Percentiles rank a stretch among this genome's conserved stretches.
phyloP scores from a whole-genome alignment of 2,113 vertebrate species.

The Halcyon senegalensis region DNA sequence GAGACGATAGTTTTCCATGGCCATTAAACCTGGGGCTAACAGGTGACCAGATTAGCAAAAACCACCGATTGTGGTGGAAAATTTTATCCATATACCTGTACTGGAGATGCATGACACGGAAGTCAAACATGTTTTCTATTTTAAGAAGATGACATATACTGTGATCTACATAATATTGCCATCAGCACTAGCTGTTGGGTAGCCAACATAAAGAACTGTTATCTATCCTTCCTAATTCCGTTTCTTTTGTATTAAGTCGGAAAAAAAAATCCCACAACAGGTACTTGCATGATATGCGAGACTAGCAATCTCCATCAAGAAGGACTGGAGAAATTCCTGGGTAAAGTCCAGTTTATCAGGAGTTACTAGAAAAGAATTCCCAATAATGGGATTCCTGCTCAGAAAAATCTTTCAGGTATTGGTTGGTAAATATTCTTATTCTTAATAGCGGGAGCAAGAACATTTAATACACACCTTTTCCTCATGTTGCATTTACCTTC shows the following conservation, averaged over 20 bases:
- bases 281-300: not conserved
- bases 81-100: not conserved
- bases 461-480: not conserved
- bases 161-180: not conserved
- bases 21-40: not conserved
- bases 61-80: not conserved
- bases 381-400: not conserved
- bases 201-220: not conserved
- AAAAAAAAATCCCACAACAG: not conserved
- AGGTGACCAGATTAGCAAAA: not conserved
- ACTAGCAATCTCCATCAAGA: not conserved
- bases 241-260: not conserved
- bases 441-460: not conserved
- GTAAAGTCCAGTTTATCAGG: not conserved
- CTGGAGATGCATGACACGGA: not conserved
- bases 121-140: not conserved
- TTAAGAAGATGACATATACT: not conserved
- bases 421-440: not conserved
- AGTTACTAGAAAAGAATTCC: not conserved
- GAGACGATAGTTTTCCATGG: not conserved
- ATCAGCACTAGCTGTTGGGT: not conserved
- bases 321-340: not conserved
- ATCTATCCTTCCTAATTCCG: not conserved
- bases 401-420: accelerated
- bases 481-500: not conserved